Evolutionary conservation across 1,140 invertebrate genomes (phyloP).

Genomic region (Drosophila parabipectinata): DNA sequence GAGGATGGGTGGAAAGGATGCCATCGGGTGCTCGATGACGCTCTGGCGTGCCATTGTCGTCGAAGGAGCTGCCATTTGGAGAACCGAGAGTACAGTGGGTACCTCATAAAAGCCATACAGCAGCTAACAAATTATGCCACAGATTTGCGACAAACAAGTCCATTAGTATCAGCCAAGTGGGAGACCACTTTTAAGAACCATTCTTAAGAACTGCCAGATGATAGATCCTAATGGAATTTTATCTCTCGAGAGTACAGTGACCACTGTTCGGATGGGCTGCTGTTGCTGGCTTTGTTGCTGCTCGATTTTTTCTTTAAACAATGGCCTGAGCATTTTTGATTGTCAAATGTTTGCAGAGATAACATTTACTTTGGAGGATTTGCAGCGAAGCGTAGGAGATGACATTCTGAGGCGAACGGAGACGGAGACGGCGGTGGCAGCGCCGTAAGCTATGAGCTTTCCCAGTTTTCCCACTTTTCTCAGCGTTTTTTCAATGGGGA

Average conservation of each 20-base stretch:
- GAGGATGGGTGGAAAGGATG: constrained; percentile 30
- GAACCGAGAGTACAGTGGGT: constrained; percentile 30
- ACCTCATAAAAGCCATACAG: constrained; percentile 4
- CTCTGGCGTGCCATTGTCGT: constrained; percentile 50
- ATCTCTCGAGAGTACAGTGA: constrained; percentile 8
- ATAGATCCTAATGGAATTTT: constrained; percentile 30
- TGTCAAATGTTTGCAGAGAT: constrained; percentile 81
- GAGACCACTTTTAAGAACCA: neutral
- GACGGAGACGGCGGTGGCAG: constrained; percentile 24
- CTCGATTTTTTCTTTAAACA: constrained; percentile 82
- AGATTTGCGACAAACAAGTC: neutral
- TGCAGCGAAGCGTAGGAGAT: constrained; percentile 66
- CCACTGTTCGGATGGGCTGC: constrained; percentile 42
- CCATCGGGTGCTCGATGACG: constrained; percentile 34
- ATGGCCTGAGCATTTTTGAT: constrained; percentile 79
- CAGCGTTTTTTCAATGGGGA: neutral
- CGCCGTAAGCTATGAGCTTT: constrained; percentile 31
- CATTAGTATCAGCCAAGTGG: neutral
- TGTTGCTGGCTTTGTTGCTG: constrained; percentile 35
- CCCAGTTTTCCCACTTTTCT: neutral
- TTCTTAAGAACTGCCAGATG: neutral
- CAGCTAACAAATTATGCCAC: neutral
- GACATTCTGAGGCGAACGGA: constrained; percentile 55
- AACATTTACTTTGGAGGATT: constrained; percentile 79
- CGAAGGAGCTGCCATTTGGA: constrained; percentile 30